phyloP scores from a whole-genome alignment of 2,113 vertebrate genomes.

The Catagonus wagneri region DNA sequence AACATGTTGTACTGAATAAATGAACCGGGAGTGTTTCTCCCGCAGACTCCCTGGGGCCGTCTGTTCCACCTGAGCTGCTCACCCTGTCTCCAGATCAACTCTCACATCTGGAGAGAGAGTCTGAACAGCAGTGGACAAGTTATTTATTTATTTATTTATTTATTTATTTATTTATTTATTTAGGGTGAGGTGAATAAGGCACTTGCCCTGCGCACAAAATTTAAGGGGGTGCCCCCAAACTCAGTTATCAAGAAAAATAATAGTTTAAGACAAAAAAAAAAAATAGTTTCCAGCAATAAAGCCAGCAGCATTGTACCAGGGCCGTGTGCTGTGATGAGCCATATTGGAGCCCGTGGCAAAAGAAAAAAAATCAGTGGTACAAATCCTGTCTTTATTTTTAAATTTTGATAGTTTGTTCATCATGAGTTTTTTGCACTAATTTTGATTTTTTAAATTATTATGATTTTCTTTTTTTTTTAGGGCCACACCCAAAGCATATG shows the following conservation, averaged over 20 bases:
- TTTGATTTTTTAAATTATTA: not conserved
- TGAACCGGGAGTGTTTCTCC: not conserved
- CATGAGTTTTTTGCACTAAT: not conserved
- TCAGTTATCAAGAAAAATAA: not conserved
- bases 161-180: too few relatives aligned
- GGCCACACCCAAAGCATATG: too few relatives aligned
- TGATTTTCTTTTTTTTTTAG: too few relatives aligned
- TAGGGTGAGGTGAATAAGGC: too few relatives aligned
- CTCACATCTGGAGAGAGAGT: not conserved
- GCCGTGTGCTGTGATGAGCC: not conserved
- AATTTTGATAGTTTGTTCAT: not conserved
- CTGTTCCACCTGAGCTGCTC: not conserved
- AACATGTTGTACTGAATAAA: not conserved
- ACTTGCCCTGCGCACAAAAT: not conserved
- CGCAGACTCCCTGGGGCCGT: not conserved
- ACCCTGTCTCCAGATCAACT: not conserved
- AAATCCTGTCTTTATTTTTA: not conserved
- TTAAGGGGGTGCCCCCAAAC: not conserved
- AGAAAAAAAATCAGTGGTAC: not conserved
- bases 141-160: too few relatives aligned
- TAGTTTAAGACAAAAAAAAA: not conserved
- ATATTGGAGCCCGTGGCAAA: accelerated
- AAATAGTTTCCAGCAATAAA: not conserved
- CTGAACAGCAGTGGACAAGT: not conserved
- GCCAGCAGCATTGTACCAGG: too few relatives aligned